These are phyloP conservation scores for Ochropleura leucogaster DNA, from an alignment of 2,888 invertebrate genomes.

Conservation along the genomic window DNA sequence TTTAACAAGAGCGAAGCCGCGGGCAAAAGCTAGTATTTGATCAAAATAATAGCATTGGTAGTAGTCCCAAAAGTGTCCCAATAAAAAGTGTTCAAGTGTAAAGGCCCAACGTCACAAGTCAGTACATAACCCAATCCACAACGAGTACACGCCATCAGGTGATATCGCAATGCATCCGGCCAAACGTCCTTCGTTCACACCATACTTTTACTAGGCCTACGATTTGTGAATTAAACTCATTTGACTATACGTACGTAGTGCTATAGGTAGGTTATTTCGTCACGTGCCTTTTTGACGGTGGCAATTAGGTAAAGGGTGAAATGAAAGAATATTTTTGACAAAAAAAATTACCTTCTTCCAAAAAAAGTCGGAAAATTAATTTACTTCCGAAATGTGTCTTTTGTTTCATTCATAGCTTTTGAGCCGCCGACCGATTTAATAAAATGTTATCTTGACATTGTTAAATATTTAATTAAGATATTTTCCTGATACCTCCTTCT, in stretches of 20 bases:
- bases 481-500: too few relatives aligned
- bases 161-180: slow-evolving; percentile 73
- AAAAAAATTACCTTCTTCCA: too few relatives aligned
- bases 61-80: slow-evolving; percentile 10
- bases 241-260: slow-evolving; percentile 4
- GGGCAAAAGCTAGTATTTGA: too few relatives aligned
- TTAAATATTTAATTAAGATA: too few relatives aligned
- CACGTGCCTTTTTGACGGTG: background rate
- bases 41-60: background rate
- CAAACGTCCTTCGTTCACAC: slow-evolving; percentile 73
- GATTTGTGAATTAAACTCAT: slow-evolving; percentile 62
- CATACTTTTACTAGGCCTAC: slow-evolving; percentile 71
- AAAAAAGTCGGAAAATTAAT: too few relatives aligned
- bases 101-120: background rate
- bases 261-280: background rate
- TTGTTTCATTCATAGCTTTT: too few relatives aligned
- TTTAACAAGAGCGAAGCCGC: too few relatives aligned
- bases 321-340: too few relatives aligned
- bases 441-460: too few relatives aligned
- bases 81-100: slow-evolving; percentile 30
- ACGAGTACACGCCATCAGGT: slow-evolving; percentile 45
- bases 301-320: background rate
- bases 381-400: too few relatives aligned
- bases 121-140: slow-evolving; percentile 39
- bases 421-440: too few relatives aligned